Conservation (phyloP, 1,140 invertebrate species). For the Camponotus floridanus region DNA sequence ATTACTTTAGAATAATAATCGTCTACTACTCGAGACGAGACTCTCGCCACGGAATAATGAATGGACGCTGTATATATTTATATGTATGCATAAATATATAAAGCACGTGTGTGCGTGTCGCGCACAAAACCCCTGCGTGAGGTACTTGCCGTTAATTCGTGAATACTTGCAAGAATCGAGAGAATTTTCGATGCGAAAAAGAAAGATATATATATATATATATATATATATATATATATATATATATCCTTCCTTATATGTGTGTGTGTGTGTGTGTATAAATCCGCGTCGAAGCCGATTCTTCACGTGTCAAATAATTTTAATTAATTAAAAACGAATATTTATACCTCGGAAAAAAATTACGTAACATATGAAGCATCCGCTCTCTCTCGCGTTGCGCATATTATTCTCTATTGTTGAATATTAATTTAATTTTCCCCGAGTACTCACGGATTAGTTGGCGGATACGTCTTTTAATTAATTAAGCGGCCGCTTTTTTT, state of each 20-base stretch:
- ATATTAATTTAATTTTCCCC: constrained; percentile 14
- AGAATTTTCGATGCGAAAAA: background rate
- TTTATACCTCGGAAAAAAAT: constrained; percentile 32
- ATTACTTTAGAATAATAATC: constrained; percentile 67
- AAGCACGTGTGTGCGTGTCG: constrained; percentile 64
- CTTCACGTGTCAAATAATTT: constrained; percentile 50
- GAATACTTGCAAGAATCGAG: background rate
- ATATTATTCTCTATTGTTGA: constrained; percentile 3
- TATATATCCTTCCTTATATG: too few relatives aligned
- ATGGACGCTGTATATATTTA: constrained; percentile 69
- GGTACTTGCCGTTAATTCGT: constrained; percentile 25
- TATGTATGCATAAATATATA: constrained; percentile 62
- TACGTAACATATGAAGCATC: constrained; percentile 26
- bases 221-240: background rate
- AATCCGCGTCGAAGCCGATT: background rate
- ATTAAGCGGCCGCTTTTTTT: background rate
- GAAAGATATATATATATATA: too few relatives aligned
- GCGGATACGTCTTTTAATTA: background rate
- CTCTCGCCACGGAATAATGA: constrained; percentile 75
- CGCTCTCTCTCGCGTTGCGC: background rate
- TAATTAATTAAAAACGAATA: constrained; percentile 57
- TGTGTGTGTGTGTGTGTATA: too few relatives aligned
- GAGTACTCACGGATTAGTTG: background rate
- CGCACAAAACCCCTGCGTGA: constrained; percentile 55
- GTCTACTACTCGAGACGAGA: constrained; percentile 45